phyloP scores from a whole-genome alignment of 2,888 invertebrate genomes.

The Meiosimyza platycephala region DNA sequence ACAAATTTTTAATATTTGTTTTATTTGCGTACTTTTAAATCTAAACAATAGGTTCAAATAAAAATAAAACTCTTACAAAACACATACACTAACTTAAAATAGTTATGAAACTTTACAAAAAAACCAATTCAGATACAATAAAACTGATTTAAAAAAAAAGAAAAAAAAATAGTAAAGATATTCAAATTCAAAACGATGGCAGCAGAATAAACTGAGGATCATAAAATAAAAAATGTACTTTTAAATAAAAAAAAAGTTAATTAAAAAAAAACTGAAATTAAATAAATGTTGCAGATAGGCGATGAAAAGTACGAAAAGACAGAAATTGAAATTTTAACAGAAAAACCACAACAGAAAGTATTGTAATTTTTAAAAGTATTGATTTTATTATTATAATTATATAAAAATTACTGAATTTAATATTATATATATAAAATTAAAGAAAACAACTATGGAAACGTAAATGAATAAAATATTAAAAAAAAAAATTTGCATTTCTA shows the following conservation, averaged over 20 bases:
- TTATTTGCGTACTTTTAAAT: neutral
- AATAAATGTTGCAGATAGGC: slow-evolving; percentile 38
- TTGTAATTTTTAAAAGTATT: slow-evolving; percentile 24
- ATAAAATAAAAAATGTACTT: slow-evolving; percentile 51
- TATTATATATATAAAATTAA: slow-evolving; percentile 36
- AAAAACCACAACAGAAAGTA: slow-evolving; percentile 27
- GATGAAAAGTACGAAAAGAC: slow-evolving; percentile 36
- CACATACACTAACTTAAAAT: slow-evolving; percentile 36
- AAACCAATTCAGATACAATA: slow-evolving; percentile 36
- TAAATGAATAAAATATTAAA: slow-evolving; percentile 35
- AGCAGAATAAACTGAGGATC: slow-evolving; percentile 44
- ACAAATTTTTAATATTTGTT: slow-evolving; percentile 5
- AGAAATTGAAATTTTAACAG: slow-evolving; percentile 31
- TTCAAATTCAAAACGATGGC: slow-evolving; percentile 50
- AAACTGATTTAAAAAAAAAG: slow-evolving; percentile 41
- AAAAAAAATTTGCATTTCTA: slow-evolving; percentile 28
- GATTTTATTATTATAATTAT: slow-evolving; percentile 23
- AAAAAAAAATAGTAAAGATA: slow-evolving; percentile 45
- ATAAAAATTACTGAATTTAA: slow-evolving; percentile 21
- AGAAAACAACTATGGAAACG: slow-evolving; percentile 41
- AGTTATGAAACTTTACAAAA: slow-evolving; percentile 41
- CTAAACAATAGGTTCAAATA: slow-evolving; percentile 17
- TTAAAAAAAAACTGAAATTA: slow-evolving; percentile 17
- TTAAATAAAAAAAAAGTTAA: slow-evolving; percentile 48
- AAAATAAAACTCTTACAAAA: slow-evolving; percentile 30